phyloP scores from a whole-genome alignment of 1,140 invertebrate species.

The Phthorimaea operculella region DNA sequence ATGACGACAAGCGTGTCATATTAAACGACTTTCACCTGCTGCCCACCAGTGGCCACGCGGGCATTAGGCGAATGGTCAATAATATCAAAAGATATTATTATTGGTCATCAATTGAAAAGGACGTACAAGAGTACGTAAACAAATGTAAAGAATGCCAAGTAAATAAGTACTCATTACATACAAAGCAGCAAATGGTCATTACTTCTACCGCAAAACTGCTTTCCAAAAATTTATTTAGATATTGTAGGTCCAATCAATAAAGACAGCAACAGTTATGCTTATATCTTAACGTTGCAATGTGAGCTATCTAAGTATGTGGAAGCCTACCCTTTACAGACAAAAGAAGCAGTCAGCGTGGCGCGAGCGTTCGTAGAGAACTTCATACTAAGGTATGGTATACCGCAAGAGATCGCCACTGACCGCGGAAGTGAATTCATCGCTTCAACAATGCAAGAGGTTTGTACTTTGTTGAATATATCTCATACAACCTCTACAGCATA shows the following conservation, averaged over 20 bases:
- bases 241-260: background rate
- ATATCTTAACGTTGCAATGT: background rate
- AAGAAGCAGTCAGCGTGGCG: constrained; percentile 1
- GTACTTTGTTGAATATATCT: background rate
- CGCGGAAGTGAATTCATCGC: constrained; percentile 4
- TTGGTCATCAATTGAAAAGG: background rate
- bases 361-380: constrained; percentile 2
- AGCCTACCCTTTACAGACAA: background rate
- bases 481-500: constrained; percentile 2
- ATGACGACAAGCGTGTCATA: no score
- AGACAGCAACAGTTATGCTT: background rate
- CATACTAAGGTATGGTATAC: constrained; percentile 4
- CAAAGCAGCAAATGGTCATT: background rate
- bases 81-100: constrained; percentile 1
- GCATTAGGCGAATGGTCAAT: background rate
- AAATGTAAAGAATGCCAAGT: background rate
- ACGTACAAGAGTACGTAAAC: background rate
- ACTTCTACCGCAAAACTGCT: background rate
- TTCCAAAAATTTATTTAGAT: background rate
- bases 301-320: constrained; percentile 2
- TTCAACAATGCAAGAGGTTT: constrained; percentile 1
- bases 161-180: background rate
- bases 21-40: no score
- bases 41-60: constrained; percentile 2
- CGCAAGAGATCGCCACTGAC: background rate